A percentile compares a stretch with the other conserved stretches of the same genome.
Conservation (phyloP, 1,140 invertebrate genomes). For the Eubasilissa regina region DNA sequence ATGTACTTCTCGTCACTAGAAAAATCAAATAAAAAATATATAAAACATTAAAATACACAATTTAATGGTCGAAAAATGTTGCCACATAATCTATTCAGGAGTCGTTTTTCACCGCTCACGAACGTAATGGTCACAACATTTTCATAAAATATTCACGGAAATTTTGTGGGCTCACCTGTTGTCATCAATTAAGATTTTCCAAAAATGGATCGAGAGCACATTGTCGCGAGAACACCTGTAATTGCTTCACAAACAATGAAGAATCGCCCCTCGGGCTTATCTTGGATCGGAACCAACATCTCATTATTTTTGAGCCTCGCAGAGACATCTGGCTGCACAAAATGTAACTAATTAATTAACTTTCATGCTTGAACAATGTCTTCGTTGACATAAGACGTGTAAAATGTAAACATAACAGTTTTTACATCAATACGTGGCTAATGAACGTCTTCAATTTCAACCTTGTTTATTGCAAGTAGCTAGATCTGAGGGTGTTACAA, state of each 20-base stretch:
- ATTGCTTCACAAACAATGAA: conserved; percentile 22
- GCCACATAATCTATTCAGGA: too few species aligned
- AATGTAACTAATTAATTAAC: conserved; percentile 20
- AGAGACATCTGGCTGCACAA: background rate
- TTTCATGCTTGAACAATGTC: background rate
- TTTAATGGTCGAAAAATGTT: too few species aligned
- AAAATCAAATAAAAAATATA: too few species aligned
- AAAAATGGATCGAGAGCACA: conserved; percentile 30
- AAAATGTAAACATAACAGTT: too few species aligned
- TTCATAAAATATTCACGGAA: conserved; percentile 20
- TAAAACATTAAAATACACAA: too few species aligned
- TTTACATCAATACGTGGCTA: too few species aligned
- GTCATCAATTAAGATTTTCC: conserved; percentile 41
- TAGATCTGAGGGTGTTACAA: too few species aligned
- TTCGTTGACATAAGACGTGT: too few species aligned
- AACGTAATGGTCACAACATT: background rate
- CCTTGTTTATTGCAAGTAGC: too few species aligned
- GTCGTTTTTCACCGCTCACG: background rate
- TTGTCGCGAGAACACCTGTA: conserved; percentile 34
- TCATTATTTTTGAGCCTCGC: background rate
- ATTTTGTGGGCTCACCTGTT: conserved; percentile 19
- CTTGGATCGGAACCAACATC: conserved; percentile 21
- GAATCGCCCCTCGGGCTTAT: background rate
- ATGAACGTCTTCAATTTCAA: too few species aligned
- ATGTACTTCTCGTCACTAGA: too few species aligned